Percentiles rank a stretch among this genome's conserved stretches.
Conservation (phyloP, 2,113 vertebrate genomes). For the Rhabdomys dilectus region DNA sequence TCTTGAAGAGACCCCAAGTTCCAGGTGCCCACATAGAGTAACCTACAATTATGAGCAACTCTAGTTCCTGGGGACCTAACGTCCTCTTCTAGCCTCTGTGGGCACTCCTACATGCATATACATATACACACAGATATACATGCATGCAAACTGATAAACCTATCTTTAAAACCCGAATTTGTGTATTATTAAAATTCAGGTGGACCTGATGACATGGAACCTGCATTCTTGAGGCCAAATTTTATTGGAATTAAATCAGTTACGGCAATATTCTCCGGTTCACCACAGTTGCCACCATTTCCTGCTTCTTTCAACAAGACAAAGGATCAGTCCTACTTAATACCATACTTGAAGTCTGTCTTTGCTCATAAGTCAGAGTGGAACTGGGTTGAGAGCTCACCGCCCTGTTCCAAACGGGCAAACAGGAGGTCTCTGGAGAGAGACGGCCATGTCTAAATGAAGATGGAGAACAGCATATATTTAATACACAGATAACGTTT, state of each 20-base stretch:
- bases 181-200: not conserved
- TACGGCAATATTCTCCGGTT: not conserved
- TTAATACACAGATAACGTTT: conserved; percentile 30
- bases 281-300: not conserved
- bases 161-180: not conserved
- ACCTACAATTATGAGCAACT: not conserved
- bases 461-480: not conserved
- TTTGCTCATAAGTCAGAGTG: conserved; percentile 45
- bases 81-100: not conserved
- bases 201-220: not conserved
- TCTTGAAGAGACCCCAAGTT: not conserved
- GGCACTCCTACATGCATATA: not conserved
- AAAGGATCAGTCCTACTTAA: not conserved
- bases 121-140: not conserved
- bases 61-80: not conserved
- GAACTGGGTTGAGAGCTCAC: not conserved
- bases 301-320: not conserved
- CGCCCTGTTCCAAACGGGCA: not conserved
- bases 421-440: not conserved
- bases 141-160: not conserved
- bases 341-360: not conserved
- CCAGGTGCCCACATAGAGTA: no score
- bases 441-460: not conserved
- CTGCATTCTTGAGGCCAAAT: not conserved
- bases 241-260: not conserved